phyloP scores from a whole-genome alignment of 2,888 invertebrate genomes.

The Pterostichus madidus region DNA sequence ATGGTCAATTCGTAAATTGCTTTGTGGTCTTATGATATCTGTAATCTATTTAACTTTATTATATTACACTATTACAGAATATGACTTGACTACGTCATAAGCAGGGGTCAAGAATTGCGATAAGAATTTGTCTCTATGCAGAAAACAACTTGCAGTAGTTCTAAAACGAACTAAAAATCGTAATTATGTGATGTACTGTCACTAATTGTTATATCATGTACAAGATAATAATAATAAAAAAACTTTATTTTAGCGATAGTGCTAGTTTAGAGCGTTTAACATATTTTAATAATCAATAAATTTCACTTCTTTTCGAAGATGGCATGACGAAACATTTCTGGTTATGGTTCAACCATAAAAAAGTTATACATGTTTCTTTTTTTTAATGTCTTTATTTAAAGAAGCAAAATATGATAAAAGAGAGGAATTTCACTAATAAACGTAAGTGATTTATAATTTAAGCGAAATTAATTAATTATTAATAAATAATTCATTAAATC shows the following conservation, averaged over 20 bases:
- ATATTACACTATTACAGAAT: constrained; percentile 2
- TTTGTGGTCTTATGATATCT: background rate
- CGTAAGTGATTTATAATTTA: background rate
- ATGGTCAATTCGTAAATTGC: background rate
- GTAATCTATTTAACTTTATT: constrained; percentile 7
- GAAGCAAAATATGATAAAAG: background rate
- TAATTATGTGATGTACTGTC: background rate
- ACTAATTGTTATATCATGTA: constrained; percentile 1
- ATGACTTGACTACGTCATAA: constrained; percentile 35
- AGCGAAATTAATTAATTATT: no score
- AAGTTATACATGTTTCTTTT: background rate
- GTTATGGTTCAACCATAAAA: background rate
- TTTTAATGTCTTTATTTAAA: background rate
- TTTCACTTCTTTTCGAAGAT: background rate
- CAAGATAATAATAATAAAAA: background rate
- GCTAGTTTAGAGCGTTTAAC: background rate
- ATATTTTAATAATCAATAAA: constrained; percentile 1
- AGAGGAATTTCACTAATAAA: background rate
- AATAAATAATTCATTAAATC: background rate
- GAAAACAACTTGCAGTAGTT: constrained; percentile 42
- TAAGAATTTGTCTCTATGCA: constrained; percentile 49
- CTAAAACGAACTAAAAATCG: constrained; percentile 18
- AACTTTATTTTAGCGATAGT: constrained; percentile 8
- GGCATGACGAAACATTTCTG: background rate
- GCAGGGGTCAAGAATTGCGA: constrained; percentile 46